Base-by-base conservation (phyloP, 1,140 invertebrate species). In the Grapholita molesta region DNA sequence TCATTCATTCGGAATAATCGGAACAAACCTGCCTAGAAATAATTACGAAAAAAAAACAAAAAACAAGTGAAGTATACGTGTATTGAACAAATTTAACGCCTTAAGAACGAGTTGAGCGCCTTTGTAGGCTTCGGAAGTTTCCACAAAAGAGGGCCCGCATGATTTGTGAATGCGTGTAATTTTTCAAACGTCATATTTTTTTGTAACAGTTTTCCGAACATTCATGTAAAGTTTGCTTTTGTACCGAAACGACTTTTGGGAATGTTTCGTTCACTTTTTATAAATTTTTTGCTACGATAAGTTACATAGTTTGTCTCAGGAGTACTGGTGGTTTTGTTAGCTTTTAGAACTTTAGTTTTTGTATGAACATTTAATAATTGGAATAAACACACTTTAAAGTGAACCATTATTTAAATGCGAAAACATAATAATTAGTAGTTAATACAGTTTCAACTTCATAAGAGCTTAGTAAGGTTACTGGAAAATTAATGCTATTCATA, bases 81-180 rank as follows among this genome's bases (percentile, higher is more conserved):
- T 23, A 42, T 15, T 79, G 70, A 77, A 69, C 70, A 79, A 81
- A 80, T 83, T 84, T 81, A 76, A 80, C 77, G 80, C 75, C 81
- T 83, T 76, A 88, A 88, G 85, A 88, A 89, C 80, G 85, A 89
- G 83, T 89, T 85, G 67, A 82, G 84, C 79, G 83, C 79, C 87
- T 89, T 89, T 89, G 86, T 85, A 81, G 79, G 76, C 70, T 70
- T 78, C 74, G 68, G 84, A 91, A 91, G 74, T 90, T 89, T 90
- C 71, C 77, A 90, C 86, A 89, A 89, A 86, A 84, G 85, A 82
- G 78, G 83, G 80, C 87, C 84, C 84, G 85, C 79, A 87, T 88
- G 88, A 91, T 91, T 91, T 90, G 88, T 91, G 89, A 90, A 89
- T 88, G 86, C 85, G 89, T 90, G 87, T 91, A 89, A 91, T 91